Base-by-base conservation (phyloP, 2,113 vertebrate species). In the Dromaius novaehollandiae region DNA sequence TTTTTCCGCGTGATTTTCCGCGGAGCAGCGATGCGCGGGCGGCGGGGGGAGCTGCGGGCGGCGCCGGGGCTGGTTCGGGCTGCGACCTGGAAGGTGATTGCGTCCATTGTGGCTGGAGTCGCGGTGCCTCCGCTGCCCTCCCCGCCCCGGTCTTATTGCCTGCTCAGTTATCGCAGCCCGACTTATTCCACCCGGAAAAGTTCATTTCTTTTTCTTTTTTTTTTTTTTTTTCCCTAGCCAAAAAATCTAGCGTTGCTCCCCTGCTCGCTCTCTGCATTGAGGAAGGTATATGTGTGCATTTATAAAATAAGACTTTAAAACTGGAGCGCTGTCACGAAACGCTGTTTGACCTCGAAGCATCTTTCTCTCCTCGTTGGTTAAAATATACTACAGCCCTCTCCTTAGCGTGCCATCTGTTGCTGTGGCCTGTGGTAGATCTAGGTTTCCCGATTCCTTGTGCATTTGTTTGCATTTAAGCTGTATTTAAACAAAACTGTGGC, bases 321-420 rank as follows among this genome's bases (percentile, higher is more conserved):
- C 15, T 12, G 56, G 25, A 87, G 69, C 79, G 87, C 71, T 88
- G 87, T 94, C 92, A 85, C 91, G 88, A 95, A 89, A 73, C 42
- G 90, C 82, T 65, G 53, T 76, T 11, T 79, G 78, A 13, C 69
- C 90, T 40, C 58, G 42, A 68, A 48, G 85, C 21, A 24, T 38
- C 58, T 64, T 38, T 5, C 56, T 40, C 13, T 5, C 61, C 48
- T 9, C n/a, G 24, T 44, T 32, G 40, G 38, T 28, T 36, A 25
- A 30, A 34, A 46, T 6, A 24, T 58, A 26, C 3, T 10, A 2
- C 0, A 4, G 12, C 28, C 48, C 18, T 40, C 3, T 13, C 48
- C 13, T 13, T 13, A 36, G 9, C 2, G 5, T 46, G 11, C 50
- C 53, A 4, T 74, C 75, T 93, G 85, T 83, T 89, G 86, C 60